Conservation (phyloP, 2,113 vertebrate genomes). For the Crypturellus undulatus region DNA sequence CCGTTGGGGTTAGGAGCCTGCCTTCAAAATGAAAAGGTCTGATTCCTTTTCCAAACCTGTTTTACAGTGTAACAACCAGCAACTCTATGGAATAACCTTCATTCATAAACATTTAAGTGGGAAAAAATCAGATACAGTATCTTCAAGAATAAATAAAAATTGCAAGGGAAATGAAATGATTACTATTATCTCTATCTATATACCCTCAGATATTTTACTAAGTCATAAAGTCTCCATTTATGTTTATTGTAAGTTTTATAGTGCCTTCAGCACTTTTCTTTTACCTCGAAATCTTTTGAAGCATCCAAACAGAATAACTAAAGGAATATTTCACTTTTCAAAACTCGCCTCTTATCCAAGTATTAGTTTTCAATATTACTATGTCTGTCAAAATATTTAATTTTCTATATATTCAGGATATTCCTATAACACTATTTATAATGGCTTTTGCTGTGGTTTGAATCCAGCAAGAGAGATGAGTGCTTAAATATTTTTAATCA, state of each 20-base stretch:
- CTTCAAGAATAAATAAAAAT: conserved; percentile 17
- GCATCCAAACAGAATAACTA: conserved; percentile 21
- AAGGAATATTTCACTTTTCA: conserved; percentile 20
- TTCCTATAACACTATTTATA: conserved; percentile 67
- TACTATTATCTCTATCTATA: neutral
- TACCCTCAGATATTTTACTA: neutral
- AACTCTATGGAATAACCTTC: neutral
- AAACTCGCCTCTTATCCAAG: conserved; percentile 30
- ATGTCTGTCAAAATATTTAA: conserved; percentile 59
- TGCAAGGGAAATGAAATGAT: neutral
- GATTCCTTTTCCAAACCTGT: neutral
- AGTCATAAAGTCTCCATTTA: conserved; percentile 19
- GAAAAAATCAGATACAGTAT: neutral
- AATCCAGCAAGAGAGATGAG: conserved; percentile 68
- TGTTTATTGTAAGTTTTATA: conserved; percentile 29
- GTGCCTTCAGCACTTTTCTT: neutral
- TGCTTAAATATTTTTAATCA: conserved; percentile 75
- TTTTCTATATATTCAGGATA: conserved; percentile 49
- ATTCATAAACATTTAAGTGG: neutral
- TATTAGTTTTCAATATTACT: conserved; percentile 64
- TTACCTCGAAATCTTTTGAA: conserved; percentile 27
- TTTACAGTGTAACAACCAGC: neutral
- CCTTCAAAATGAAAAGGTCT: conserved; percentile 38
- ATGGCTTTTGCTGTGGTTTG: conserved; percentile 46
- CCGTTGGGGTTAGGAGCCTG: conserved; percentile 45